Conservation (phyloP, 2,113 vertebrate species). For the Myotis brandtii region DNA sequence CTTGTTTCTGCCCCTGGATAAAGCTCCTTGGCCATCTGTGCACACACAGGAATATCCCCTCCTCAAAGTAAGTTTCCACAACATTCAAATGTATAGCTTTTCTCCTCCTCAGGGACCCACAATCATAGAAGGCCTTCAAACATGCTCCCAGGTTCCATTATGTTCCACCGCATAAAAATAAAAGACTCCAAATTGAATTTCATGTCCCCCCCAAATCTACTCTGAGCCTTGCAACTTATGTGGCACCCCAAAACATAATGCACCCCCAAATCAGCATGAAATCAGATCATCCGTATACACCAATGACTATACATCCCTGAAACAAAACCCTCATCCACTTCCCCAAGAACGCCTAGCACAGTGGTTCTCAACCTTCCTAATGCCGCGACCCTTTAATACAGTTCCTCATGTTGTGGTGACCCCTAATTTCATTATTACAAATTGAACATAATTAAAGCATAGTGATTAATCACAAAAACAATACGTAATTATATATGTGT, state of each 20-base stretch:
- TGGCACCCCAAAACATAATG: neutral
- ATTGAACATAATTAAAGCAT: no score
- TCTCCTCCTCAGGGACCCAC: neutral
- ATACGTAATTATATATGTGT: no score
- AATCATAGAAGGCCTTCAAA: neutral
- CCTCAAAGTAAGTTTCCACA: constrained; percentile 31
- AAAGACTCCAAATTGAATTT: neutral
- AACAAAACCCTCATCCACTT: neutral
- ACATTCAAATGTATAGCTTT: constrained; percentile 18
- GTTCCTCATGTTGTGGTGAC: no score
- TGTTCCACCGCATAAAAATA: neutral
- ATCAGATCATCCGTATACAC: neutral
- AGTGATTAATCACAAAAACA: no score
- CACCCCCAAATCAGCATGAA: neutral
- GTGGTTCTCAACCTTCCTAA: no score
- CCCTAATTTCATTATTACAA: no score
- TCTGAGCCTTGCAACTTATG: neutral
- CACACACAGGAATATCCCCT: neutral
- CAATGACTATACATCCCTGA: neutral
- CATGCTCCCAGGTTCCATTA: neutral
- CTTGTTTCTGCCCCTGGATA: neutral
- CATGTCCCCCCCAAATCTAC: neutral
- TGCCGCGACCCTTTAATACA: no score
- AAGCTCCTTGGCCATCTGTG: neutral
- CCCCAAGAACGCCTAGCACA: neutral